Percentiles rank a stretch among this genome's conserved stretches.
Evolutionary conservation across 2,797 vertebrate genomes (phyloP).

Genomic region (Xenentodon cancila): DNA sequence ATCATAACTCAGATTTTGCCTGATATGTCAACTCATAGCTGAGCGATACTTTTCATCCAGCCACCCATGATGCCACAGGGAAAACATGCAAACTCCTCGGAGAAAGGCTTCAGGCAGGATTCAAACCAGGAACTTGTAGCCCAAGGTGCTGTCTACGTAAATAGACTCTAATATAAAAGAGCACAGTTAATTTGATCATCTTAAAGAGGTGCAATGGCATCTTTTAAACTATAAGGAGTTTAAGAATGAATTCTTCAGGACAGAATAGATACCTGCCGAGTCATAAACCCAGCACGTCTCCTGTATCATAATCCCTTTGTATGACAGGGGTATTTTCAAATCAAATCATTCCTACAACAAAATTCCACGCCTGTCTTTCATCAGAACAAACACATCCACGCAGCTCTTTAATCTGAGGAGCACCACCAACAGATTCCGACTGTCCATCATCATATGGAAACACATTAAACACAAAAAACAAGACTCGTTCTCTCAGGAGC

Average conservation of each 20-base stretch:
- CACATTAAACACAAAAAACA: constrained; percentile 21
- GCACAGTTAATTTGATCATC: too few relatives aligned
- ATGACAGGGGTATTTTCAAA: constrained; percentile 15
- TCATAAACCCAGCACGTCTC: constrained; percentile 32
- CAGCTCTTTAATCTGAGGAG: constrained; percentile 12
- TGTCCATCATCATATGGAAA: constrained; percentile 26
- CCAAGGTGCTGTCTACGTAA: too few relatives aligned
- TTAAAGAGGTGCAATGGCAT: too few relatives aligned
- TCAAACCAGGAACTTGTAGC: too few relatives aligned
- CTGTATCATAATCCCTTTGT: constrained; percentile 33
- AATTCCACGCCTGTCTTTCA: constrained; percentile 18
- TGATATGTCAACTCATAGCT: too few relatives aligned
- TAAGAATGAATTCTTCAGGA: constrained; percentile 23
- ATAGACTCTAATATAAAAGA: too few relatives aligned
- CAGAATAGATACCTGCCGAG: constrained; percentile 4
- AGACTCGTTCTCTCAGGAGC: constrained; percentile 5
- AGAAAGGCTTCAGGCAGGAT: too few relatives aligned
- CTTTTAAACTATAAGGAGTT: constrained; percentile 20
- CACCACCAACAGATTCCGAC: constrained; percentile 17
- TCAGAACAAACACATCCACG: not conserved
- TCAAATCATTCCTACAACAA: constrained; percentile 36
- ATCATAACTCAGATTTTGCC: not conserved
- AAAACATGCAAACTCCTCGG: too few relatives aligned
- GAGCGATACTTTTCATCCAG: too few relatives aligned
- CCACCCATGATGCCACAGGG: not conserved